These are phyloP conservation scores for Drosophila ogumai DNA, from an alignment of 1,140 invertebrate species.

Conservation along the genomic window DNA sequence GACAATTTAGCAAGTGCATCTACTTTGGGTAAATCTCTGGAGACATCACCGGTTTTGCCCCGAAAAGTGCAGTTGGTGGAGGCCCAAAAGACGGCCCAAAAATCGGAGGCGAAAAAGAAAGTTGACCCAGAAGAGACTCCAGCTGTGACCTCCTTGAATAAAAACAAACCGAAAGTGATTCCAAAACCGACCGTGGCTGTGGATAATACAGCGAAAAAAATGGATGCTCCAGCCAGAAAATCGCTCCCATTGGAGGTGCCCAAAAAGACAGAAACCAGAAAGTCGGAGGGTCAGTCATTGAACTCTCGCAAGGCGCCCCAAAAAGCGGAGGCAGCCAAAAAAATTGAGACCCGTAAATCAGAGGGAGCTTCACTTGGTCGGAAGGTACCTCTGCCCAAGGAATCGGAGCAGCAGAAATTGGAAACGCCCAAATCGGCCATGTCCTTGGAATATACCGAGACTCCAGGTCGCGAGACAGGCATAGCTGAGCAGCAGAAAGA, in stretches of 20 bases:
- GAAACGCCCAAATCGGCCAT: no score
- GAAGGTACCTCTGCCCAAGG: not conserved
- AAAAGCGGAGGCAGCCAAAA: not conserved
- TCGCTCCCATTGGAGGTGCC: not conserved
- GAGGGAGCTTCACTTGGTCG: not conserved
- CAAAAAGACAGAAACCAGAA: conserved; percentile 9
- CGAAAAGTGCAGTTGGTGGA: not conserved
- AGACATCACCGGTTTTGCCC: conserved; percentile 4
- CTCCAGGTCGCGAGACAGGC: not conserved
- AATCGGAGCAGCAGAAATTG: not conserved
- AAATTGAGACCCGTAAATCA: conserved; percentile 7
- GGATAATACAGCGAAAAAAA: not conserved
- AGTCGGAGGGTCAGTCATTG: not conserved
- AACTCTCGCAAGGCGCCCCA: not conserved
- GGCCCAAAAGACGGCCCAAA: conserved; percentile 1
- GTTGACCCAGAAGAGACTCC: not conserved
- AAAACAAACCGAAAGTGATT: not conserved
- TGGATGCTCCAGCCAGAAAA: not conserved
- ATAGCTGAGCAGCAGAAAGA: not conserved
- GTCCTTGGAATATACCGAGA: no score
- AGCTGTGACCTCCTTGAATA: not conserved
- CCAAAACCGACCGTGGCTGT: not conserved
- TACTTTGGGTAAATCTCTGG: not conserved
- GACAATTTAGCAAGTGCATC: not conserved
- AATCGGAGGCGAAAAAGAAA: conserved; percentile 11